phyloP scores from a whole-genome alignment of 2,113 vertebrate species.

The Scophthalmus maximus region DNA sequence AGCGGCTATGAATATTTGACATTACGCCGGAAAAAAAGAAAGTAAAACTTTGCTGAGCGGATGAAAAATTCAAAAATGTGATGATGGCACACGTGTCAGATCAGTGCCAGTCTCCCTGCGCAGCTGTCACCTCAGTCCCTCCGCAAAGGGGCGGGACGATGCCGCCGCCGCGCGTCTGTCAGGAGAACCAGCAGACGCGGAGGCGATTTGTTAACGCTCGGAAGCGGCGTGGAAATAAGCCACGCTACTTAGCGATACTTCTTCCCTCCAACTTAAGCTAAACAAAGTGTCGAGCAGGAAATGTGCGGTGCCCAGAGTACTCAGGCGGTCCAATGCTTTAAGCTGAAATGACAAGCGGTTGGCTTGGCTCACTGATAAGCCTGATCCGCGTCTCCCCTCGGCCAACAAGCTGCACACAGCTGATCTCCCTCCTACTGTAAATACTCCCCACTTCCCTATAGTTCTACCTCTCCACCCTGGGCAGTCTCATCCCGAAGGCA shows the following conservation, averaged over 20 bases:
- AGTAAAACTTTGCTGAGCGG: background rate
- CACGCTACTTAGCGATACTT: constrained; percentile 43
- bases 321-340: constrained; percentile 48
- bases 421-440: constrained; percentile 49
- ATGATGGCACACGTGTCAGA: background rate
- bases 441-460: constrained; percentile 63
- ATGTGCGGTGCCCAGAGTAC: constrained; percentile 46
- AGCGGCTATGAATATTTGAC: too few relatives aligned
- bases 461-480: constrained; percentile 42
- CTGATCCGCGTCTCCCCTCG: constrained; percentile 50
- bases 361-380: constrained; percentile 59
- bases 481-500: constrained; percentile 17
- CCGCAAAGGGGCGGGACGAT: background rate
- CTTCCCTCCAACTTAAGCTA: constrained; percentile 52
- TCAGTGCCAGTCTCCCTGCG: background rate
- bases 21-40: background rate
- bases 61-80: background rate
- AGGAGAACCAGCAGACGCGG: background rate
- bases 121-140: background rate
- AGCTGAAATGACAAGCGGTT: constrained; percentile 66
- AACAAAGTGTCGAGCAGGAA: constrained; percentile 58
- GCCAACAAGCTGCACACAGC: constrained; percentile 43
- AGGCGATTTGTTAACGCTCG: constrained; percentile 40
- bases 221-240: constrained; percentile 49
- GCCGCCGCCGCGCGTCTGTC: constrained; percentile 13